Percentiles rank a stretch among this genome's conserved stretches.
Evolutionary conservation across 2,113 vertebrate species (phyloP).

Genomic region (Antechinus stuartii): DNA sequence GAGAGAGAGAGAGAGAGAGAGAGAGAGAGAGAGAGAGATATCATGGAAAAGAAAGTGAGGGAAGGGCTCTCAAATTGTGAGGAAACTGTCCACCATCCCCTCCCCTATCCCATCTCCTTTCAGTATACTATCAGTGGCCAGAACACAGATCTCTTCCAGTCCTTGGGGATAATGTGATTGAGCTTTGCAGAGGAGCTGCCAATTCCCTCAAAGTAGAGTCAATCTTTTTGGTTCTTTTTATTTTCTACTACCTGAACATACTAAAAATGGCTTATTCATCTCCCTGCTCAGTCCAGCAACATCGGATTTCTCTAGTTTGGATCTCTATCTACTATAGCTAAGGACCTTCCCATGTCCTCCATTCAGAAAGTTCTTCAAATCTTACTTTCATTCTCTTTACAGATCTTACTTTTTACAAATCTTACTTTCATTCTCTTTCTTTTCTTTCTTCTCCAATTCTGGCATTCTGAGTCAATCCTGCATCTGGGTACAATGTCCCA

Average conservation of each 20-base stretch:
- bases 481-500: background rate
- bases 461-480: background rate
- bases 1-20: too few relatives aligned
- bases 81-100: background rate
- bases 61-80: background rate
- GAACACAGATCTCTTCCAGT: background rate
- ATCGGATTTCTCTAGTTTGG: background rate
- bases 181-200: background rate
- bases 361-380: background rate
- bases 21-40: too few relatives aligned
- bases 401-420: background rate
- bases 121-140: background rate
- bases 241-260: background rate
- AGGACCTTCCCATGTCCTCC: background rate
- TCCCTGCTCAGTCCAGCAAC: background rate
- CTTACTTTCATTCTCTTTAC: background rate
- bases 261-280: background rate
- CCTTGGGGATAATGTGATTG: background rate
- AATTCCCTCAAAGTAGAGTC: background rate
- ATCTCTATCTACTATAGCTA: background rate
- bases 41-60: background rate
- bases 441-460: background rate
- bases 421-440: background rate
- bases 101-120: background rate
- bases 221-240: background rate